These are phyloP conservation scores for Bombus ignitus DNA, from an alignment of 1,140 invertebrate genomes.

Conservation along the genomic window DNA sequence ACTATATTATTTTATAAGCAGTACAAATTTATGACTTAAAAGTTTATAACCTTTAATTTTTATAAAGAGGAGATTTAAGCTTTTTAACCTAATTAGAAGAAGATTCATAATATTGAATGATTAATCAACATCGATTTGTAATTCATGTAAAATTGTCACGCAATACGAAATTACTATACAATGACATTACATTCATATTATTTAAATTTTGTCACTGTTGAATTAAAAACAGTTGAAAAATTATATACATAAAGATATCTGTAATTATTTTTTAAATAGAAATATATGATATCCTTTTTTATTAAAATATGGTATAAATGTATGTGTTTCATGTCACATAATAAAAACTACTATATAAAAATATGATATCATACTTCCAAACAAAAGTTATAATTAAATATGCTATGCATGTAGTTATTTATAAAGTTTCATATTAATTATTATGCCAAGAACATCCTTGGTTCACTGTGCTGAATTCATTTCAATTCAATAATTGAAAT, in stretches of 20 bases:
- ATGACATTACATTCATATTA: slow-evolving; percentile 68
- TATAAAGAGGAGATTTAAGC: neutral
- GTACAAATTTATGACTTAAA: slow-evolving; percentile 32
- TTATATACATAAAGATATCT: neutral
- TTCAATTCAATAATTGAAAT: slow-evolving; percentile 24
- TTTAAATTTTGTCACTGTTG: slow-evolving; percentile 48
- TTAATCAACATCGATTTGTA: slow-evolving; percentile 71
- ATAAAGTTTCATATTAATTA: slow-evolving; percentile 23
- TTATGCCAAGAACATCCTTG: neutral
- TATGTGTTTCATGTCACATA: neutral
- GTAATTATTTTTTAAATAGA: neutral
- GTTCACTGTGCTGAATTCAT: slow-evolving; percentile 5
- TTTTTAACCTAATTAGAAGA: neutral
- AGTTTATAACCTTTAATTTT: slow-evolving; percentile 45
- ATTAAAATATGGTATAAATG: slow-evolving; percentile 5
- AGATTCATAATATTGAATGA: slow-evolving; percentile 54
- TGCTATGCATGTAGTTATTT: neutral
- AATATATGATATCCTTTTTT: neutral
- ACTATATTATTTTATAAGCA: neutral
- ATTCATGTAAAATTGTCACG: slow-evolving; percentile 69
- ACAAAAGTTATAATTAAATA: neutral
- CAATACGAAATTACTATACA: slow-evolving; percentile 74
- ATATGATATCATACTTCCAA: neutral
- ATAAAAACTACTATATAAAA: neutral
- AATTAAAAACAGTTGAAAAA: neutral